These are phyloP conservation scores for Heliothis peltigera DNA, from an alignment of 2,888 invertebrate genomes.

Conservation along the genomic window DNA sequence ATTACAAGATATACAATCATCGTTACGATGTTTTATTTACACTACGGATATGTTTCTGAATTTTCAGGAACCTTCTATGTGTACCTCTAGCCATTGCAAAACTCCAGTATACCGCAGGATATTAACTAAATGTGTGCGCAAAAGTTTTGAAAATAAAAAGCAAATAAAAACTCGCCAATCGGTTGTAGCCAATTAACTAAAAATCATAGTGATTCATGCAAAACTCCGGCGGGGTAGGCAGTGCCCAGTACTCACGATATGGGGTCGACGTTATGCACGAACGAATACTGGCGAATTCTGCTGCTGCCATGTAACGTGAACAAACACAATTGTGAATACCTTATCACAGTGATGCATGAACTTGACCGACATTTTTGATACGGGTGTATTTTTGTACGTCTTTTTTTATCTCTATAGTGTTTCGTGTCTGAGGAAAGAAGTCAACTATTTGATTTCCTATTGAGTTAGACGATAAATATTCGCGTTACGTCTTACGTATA, in stretches of 20 bases:
- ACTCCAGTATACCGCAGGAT: background rate
- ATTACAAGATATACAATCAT: too few relatives aligned
- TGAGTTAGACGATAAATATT: slow-evolving; percentile 22
- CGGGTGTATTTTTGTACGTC: background rate
- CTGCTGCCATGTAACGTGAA: slow-evolving; percentile 78
- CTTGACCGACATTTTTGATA: slow-evolving; percentile 37
- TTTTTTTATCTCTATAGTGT: slow-evolving; percentile 32
- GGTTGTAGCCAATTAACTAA: slow-evolving; percentile 12
- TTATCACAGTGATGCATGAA: slow-evolving; percentile 60
- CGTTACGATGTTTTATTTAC: too few relatives aligned
- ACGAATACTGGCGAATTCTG: slow-evolving; percentile 81
- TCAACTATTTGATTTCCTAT: slow-evolving; percentile 31
- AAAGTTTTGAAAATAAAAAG: slow-evolving; percentile 15
- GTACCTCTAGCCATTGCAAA: too few relatives aligned
- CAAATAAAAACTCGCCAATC: slow-evolving; percentile 15
- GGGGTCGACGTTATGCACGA: slow-evolving; percentile 87
- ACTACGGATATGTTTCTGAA: too few relatives aligned
- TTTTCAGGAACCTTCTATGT: too few relatives aligned
- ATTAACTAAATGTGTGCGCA: slow-evolving; percentile 21
- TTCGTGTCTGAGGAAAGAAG: slow-evolving; percentile 9
- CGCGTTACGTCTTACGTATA: slow-evolving; percentile 20
- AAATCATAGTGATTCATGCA: slow-evolving; percentile 58
- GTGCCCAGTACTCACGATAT: slow-evolving; percentile 80
- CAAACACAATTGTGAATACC: slow-evolving; percentile 58
- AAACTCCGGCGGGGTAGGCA: slow-evolving; percentile 52